Evolutionary conservation across 2,888 invertebrate genomes (phyloP), one percentile per base, ranked within the genome.

Genomic region (Oscheius onirici): DNA sequence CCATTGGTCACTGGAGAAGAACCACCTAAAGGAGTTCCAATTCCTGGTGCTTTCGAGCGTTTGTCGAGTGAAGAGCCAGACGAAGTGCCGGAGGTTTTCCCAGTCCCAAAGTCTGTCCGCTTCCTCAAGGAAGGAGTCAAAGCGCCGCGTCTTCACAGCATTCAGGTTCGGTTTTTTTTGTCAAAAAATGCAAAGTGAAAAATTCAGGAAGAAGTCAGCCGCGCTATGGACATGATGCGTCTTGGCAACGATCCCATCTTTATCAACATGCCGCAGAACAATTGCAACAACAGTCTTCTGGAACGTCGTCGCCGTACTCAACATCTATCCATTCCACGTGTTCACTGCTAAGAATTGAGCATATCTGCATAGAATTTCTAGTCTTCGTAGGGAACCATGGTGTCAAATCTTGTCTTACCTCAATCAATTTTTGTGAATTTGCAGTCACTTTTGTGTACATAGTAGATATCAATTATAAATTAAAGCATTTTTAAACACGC

Each of bases 191-290:
- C 20, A 26, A n/a, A n/a, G 54, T 8, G 8, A 22, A 20, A 10
- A 13, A n/a, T 46, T 55, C 67, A 84, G 72, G 84, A 86, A 70
- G 84, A 85, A 73, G 85, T 85, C 69, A 80, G 83, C 28, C 83
- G 84, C 34, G 85, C 86, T 3, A 72, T 85, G 76, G 81, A 85
- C n/a, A 74, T 82, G 71, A 85, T 85, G 83, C 74, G 85, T n/a
- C 72, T 86, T 55, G 84, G 84, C 22, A 72, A 79, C 57, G 83
- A 83, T 66, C 72, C 74, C 26, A 73, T 80, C 55, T 79, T 73
- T 51, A 72, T 85, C 24, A 80, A 81, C 52, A 75, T 71, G 34
- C 83, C 79, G 11, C 76, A 78, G 17, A 43, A 57, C 15, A 68
- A 76, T n/a, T 81, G 81, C 69, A 81, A 77, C 61, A 78, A 75